Conservation (phyloP, 2,113 vertebrate species). For the Dasyprocta punctata region DNA sequence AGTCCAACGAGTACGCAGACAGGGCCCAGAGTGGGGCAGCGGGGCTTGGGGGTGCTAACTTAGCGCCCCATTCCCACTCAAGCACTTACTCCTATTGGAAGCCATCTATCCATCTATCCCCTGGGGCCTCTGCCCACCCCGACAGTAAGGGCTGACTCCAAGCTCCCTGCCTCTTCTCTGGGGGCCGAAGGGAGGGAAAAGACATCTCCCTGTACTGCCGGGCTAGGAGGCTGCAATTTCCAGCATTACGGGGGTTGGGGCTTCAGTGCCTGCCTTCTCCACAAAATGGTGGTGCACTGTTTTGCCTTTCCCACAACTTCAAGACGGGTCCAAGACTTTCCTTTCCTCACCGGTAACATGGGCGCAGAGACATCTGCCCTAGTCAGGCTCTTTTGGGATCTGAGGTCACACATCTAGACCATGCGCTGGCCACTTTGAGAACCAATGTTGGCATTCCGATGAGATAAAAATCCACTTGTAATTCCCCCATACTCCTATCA, state of each 20-base stretch:
- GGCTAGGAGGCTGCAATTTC: fast-evolving
- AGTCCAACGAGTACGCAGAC: not conserved
- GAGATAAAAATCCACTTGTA: fast-evolving
- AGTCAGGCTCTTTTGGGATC: not conserved
- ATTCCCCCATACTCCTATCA: fast-evolving
- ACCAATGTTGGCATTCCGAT: fast-evolving
- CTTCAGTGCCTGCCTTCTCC: not conserved
- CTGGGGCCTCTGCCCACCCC: fast-evolving
- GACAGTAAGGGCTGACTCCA: fast-evolving
- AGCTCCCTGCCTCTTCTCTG: not conserved
- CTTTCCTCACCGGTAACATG: not conserved
- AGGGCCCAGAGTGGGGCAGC: not conserved
- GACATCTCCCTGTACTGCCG: fast-evolving
- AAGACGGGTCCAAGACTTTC: not conserved
- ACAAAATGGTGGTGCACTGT: fast-evolving
- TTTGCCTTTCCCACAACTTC: fast-evolving
- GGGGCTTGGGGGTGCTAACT: fast-evolving
- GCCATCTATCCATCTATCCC: not conserved
- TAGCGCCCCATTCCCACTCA: fast-evolving
- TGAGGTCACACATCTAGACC: fast-evolving
- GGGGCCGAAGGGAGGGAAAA: too few relatives aligned
- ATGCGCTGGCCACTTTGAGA: fast-evolving
- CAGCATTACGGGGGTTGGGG: fast-evolving
- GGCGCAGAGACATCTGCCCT: fast-evolving
- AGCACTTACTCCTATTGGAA: not conserved